Base-by-base conservation (phyloP, 2,113 vertebrate species). In the Nibea coibor region DNA sequence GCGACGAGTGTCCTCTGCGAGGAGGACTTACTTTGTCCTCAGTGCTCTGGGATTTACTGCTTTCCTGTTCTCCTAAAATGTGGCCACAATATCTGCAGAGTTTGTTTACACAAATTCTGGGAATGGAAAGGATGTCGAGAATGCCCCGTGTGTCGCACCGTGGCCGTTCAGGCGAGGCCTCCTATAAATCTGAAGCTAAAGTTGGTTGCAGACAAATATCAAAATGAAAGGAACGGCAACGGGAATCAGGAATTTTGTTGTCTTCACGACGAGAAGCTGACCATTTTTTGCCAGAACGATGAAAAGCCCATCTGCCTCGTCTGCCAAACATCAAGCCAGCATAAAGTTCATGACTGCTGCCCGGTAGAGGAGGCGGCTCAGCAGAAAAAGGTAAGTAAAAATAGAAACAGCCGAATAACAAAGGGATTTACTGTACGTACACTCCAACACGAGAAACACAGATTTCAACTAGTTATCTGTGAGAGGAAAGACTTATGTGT, bases 161-260 rank as follows among this genome's bases (percentile, higher is more conserved):
- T 78, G 86, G 87, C 83, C 19, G 15, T 17, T 51, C 70, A 58
- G 10, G 65, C 42, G 68, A 90, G 85, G 63, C 94, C 94, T 82
- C 84, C 94, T n/a, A 87, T 94, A 75, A 93, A 94, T 56, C 28
- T 93, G 68, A 22, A 42, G 0, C 90, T 95, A 31, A 93, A 93
- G 87, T 84, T 90, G 65, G 80, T 88, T 7, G 72, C 85, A 5
- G 91, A 94, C 5, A 1, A 71, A 8, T 88, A 88, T 75, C 85
- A 83, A 64, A 24, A 3, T 16, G 62, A 56, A 22, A 63, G 24
- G 20, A 58, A 20, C 24, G 19, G 4, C 24, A 26, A 26, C 6
- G 22, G 10, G 12, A 54, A 61, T 16, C 31, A 20, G 15, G 81
- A 86, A 0, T 17, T 72, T 10, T 95, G 94, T 66, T 1, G 0